Evolutionary conservation across 2,113 vertebrate species (phyloP).

Genomic region (Psammodynastes pulverulentus): DNA sequence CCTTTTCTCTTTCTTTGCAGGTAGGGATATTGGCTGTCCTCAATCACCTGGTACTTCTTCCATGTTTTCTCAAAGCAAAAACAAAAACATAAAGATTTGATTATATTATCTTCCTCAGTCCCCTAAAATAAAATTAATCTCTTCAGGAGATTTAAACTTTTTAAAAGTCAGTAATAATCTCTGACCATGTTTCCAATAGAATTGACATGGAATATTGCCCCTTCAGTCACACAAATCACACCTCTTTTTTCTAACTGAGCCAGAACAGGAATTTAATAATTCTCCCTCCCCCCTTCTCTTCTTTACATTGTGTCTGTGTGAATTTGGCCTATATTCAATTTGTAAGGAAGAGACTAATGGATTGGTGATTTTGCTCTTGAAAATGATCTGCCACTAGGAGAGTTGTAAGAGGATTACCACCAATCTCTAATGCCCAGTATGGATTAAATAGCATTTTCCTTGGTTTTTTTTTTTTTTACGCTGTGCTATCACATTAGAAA

Average conservation of each 20-base stretch:
- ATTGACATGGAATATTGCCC: neutral
- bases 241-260: neutral
- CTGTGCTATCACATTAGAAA: neutral
- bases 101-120: neutral
- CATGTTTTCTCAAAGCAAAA: neutral
- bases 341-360: neutral
- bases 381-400: neutral
- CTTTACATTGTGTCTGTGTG: neutral
- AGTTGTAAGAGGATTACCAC: neutral
- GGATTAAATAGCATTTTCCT: neutral
- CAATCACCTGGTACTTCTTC: neutral
- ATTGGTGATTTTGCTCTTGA: neutral
- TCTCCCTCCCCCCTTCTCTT: neutral
- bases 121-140: neutral
- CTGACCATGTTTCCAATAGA: neutral
- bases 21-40: neutral
- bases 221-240: neutral
- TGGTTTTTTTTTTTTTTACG: neutral
- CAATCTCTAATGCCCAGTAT: neutral
- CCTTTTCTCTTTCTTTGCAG: neutral
- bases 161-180: neutral
- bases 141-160: neutral
- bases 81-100: neutral
- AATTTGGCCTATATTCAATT: neutral
- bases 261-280: neutral